Percentiles rank a stretch among this genome's conserved stretches.
These are phyloP conservation scores for Autographa pulchrina DNA, from an alignment of 2,888 invertebrate species.

Conservation along the genomic window DNA sequence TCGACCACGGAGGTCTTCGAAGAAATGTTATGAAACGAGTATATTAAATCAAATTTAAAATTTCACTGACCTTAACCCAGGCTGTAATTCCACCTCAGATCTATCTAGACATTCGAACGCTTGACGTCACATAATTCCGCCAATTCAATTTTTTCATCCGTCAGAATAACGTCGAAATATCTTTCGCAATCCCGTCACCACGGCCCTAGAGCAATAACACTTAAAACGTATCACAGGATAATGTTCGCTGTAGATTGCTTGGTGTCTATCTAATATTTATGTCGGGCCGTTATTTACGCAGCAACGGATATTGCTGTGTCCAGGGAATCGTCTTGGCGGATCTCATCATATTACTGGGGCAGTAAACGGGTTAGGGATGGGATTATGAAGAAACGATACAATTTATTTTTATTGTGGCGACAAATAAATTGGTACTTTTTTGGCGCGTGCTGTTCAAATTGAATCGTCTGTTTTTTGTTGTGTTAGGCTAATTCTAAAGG, in stretches of 20 bases:
- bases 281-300: slow-evolving; percentile 69
- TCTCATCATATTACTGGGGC: slow-evolving; percentile 69
- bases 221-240: slow-evolving; percentile 65
- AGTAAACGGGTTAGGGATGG: slow-evolving; percentile 68
- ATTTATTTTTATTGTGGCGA: slow-evolving; percentile 60
- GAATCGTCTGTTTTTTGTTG: slow-evolving; percentile 41
- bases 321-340: slow-evolving; percentile 69
- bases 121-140: slow-evolving; percentile 42
- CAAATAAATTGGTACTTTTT: slow-evolving; percentile 55
- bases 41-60: neutral
- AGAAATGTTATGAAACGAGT: too few species aligned
- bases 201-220: slow-evolving; percentile 63
- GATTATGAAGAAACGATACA: slow-evolving; percentile 59
- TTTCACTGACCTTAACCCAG: neutral
- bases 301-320: slow-evolving; percentile 76
- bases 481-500: slow-evolving; percentile 12
- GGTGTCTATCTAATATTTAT: slow-evolving; percentile 80
- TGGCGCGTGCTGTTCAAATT: slow-evolving; percentile 51
- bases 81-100: neutral
- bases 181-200: slow-evolving; percentile 16
- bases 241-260: slow-evolving; percentile 77
- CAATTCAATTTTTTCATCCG: slow-evolving; percentile 35
- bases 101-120: slow-evolving; percentile 21
- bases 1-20: too few species aligned
- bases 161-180: slow-evolving; percentile 36